These are phyloP conservation scores for Percina caprodes DNA, from an alignment of 2,113 vertebrate genomes.

Conservation along the genomic window DNA sequence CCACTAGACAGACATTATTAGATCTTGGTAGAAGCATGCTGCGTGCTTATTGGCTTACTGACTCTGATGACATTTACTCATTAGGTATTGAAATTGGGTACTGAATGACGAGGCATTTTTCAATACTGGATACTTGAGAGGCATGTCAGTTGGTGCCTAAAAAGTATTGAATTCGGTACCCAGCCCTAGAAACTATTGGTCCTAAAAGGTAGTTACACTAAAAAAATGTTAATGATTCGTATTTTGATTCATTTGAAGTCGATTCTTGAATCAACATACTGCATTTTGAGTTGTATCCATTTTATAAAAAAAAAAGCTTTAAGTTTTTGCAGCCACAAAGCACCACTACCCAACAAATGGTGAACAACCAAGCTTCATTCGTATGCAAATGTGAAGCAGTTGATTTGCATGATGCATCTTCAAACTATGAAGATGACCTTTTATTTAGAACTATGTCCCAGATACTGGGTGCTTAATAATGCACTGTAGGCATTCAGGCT, in stretches of 20 bases:
- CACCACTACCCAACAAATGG: background rate
- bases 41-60: no score
- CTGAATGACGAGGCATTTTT: no score
- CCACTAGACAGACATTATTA: no score
- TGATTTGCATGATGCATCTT: conserved; percentile 59
- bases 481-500: conserved; percentile 42
- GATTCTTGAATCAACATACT: background rate
- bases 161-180: no score
- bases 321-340: background rate
- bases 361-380: background rate
- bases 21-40: no score
- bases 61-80: no score
- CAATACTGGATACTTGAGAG: no score
- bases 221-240: background rate
- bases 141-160: no score
- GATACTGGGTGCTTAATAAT: conserved; percentile 53
- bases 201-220: background rate
- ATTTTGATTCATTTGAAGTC: background rate
- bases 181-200: background rate
- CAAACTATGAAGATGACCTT: conserved; percentile 63
- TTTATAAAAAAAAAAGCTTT: background rate
- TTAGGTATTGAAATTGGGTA: no score
- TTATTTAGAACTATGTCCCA: conserved; percentile 49
- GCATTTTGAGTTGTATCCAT: background rate
- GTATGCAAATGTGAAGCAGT: conserved; percentile 41